Percentiles rank a stretch among this genome's conserved stretches.
Evolutionary conservation across 2,888 invertebrate genomes (phyloP).

Genomic region (Ernsta delagoae): DNA sequence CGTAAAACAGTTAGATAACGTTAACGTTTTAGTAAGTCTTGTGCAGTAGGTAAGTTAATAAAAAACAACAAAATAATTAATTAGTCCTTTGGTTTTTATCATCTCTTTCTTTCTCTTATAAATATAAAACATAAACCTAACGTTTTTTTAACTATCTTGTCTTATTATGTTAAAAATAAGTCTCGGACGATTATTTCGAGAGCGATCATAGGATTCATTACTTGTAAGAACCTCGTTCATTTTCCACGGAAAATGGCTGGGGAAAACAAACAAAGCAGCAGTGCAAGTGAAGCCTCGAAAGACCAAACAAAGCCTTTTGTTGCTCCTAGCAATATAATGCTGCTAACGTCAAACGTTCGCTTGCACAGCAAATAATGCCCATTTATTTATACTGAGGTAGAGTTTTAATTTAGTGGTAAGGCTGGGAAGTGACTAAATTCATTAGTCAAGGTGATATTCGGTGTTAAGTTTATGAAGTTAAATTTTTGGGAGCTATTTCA

Average conservation of each 20-base stretch:
- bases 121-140: no score
- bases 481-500: no score
- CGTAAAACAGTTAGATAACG: no score
- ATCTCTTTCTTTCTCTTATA: no score
- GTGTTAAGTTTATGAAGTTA: no score
- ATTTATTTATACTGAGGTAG: neutral
- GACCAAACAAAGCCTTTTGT: slow-evolving; percentile 23
- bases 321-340: slow-evolving; percentile 5
- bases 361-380: slow-evolving; percentile 1
- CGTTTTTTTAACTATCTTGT: neutral
- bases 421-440: neutral
- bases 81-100: no score
- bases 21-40: no score
- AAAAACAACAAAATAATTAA: no score
- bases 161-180: neutral
- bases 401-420: neutral
- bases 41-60: no score
- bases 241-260: slow-evolving; percentile 1
- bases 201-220: neutral
- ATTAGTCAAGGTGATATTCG: neutral
- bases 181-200: no score
- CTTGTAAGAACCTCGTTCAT: neutral
- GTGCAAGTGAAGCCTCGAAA: slow-evolving; percentile 24
- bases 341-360: neutral
- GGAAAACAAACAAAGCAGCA: slow-evolving; percentile 15